Conservation (phyloP, 2,888 invertebrate genomes). For the Resseliella maxima region DNA sequence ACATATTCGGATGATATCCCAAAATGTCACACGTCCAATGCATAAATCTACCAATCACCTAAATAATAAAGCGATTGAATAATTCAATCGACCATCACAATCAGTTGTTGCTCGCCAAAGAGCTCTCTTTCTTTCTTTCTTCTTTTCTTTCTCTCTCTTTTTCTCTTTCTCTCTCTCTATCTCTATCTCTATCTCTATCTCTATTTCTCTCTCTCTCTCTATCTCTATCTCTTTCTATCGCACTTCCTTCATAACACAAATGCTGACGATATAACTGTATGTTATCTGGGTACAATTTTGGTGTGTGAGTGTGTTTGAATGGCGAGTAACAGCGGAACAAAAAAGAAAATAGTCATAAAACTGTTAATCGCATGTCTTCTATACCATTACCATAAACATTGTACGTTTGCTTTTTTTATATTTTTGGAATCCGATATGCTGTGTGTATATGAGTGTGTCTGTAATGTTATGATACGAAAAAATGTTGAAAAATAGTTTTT, state of each 20-base stretch:
- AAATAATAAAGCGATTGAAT: conserved; percentile 53
- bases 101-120: neutral
- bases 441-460: neutral
- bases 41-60: conserved; percentile 48
- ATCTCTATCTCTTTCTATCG: no score
- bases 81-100: conserved; percentile 36
- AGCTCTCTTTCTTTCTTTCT: neutral
- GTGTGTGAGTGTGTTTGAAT: no score
- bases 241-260: neutral
- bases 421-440: neutral
- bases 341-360: conserved; percentile 44
- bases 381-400: neutral
- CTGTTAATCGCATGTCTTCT: conserved; percentile 45
- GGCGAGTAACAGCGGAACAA: neutral
- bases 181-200: no score
- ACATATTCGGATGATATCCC: neutral
- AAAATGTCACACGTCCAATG: conserved; percentile 15
- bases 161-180: no score
- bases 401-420: neutral
- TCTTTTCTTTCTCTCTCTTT: neutral
- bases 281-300: neutral
- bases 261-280: neutral
- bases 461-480: neutral
- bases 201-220: no score
- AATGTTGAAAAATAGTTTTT: neutral